A percentile compares a stretch with the other conserved stretches of the same genome.
Conservation (phyloP, 2,888 invertebrate genomes). For the Hirtodrosophila alboralis region DNA sequence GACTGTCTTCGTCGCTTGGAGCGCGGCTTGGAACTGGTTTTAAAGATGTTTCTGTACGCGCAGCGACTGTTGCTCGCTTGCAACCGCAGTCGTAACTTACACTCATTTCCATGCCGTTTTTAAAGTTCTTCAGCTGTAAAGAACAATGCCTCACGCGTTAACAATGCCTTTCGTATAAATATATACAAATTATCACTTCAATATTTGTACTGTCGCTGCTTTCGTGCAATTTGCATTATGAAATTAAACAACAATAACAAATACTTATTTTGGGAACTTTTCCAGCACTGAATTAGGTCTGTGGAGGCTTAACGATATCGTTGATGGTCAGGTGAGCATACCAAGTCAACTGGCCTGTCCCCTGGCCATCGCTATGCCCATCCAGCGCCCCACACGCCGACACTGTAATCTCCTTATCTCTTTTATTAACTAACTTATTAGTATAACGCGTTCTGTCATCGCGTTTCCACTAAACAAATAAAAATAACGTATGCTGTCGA, state of each 20-base stretch:
- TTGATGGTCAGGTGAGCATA: slow-evolving; percentile 17
- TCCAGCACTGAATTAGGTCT: slow-evolving; percentile 23
- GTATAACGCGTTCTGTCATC: too few species aligned
- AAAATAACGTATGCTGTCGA: too few species aligned
- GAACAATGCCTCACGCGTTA: slow-evolving; percentile 49
- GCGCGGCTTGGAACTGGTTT: slow-evolving; percentile 71
- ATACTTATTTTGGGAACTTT: slow-evolving; percentile 4
- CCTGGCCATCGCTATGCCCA: too few species aligned
- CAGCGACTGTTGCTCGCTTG: slow-evolving; percentile 22
- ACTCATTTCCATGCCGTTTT: slow-evolving; percentile 79
- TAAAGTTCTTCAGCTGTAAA: slow-evolving; percentile 35
- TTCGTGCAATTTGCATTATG: slow-evolving; percentile 57
- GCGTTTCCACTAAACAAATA: too few species aligned
- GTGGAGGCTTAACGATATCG: too few species aligned
- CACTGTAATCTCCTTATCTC: too few species aligned
- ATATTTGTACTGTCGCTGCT: slow-evolving; percentile 17
- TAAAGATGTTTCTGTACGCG: slow-evolving; percentile 24
- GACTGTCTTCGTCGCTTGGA: slow-evolving; percentile 45
- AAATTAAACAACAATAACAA: slow-evolving; percentile 39
- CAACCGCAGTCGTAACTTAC: slow-evolving; percentile 65
- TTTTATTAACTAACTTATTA: too few species aligned
- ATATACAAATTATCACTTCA: slow-evolving; percentile 58
- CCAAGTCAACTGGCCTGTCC: neutral
- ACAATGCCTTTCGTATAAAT: slow-evolving; percentile 56
- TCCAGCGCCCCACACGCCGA: too few species aligned